phyloP scores from a whole-genome alignment of 2,888 invertebrate genomes.

The Caenorhabditis macrosperma region DNA sequence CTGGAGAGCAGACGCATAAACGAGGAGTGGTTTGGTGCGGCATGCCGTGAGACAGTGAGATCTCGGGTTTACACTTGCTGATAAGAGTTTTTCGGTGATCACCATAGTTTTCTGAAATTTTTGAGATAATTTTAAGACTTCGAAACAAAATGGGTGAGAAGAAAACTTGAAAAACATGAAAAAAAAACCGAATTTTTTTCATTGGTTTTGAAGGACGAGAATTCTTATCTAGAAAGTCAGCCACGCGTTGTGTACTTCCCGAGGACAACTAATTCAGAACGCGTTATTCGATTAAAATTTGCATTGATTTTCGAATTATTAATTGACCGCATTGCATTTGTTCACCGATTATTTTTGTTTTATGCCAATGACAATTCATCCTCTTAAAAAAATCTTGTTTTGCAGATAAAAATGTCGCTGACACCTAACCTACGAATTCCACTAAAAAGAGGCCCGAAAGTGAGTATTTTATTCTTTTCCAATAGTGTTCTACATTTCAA shows the following conservation, averaged over 20 bases:
- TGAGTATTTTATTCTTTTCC: slow-evolving; percentile 17
- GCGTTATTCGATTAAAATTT: not conserved
- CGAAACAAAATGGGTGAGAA: too few species aligned
- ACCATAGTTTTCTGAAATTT: slow-evolving; percentile 34
- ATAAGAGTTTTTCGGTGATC: slow-evolving; percentile 52
- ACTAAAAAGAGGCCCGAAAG: slow-evolving; percentile 40
- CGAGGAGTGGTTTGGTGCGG: slow-evolving; percentile 28
- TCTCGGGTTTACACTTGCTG: slow-evolving; percentile 63
- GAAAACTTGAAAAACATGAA: not conserved
- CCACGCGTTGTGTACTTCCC: slow-evolving; percentile 20
- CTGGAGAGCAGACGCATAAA: slow-evolving; percentile 63
- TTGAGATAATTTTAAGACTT: not conserved
- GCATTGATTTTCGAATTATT: too few species aligned
- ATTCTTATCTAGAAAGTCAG: not conserved
- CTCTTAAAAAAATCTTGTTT: not conserved
- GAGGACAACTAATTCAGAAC: not conserved
- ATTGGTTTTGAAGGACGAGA: slow-evolving; percentile 7
- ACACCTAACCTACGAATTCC: not conserved
- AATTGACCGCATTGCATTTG: not conserved
- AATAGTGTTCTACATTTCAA: not conserved
- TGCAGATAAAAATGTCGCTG: slow-evolving; percentile 12
- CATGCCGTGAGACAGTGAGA: slow-evolving; percentile 65
- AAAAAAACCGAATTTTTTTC: not conserved
- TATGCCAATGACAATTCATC: too few species aligned
- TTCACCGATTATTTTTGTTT: not conserved